These are phyloP conservation scores for Anneissia japonica DNA, from an alignment of 35 echinoderm and acorn worm species.

Conservation along the genomic window DNA sequence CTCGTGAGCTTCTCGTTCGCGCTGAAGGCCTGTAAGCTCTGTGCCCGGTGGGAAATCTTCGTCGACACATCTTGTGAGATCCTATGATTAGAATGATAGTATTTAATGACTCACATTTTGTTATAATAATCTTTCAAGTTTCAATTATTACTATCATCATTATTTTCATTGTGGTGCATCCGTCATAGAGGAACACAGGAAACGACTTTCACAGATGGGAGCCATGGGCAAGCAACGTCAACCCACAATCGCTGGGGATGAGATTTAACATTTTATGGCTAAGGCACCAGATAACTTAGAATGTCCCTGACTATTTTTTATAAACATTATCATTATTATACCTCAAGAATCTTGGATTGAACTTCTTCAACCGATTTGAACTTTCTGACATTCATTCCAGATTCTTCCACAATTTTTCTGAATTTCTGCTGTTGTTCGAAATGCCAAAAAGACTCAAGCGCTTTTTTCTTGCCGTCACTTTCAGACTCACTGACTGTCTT, in stretches of 20 bases:
- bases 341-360: slow-evolving; percentile 56
- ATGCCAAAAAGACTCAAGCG: slow-evolving; percentile 37
- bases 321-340: slow-evolving; percentile 25
- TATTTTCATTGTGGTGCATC: too few relatives aligned
- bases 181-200: too few relatives aligned
- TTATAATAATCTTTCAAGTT: too few relatives aligned
- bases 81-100: slow-evolving; percentile 31
- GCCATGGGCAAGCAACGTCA: too few relatives aligned
- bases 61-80: slow-evolving; percentile 54
- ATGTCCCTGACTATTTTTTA: too few relatives aligned
- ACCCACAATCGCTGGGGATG: too few relatives aligned
- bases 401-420: slow-evolving; percentile 18
- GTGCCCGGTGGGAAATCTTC: slow-evolving; percentile 87
- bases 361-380: slow-evolving; percentile 52
- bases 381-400: slow-evolving; percentile 10
- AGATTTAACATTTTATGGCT: too few relatives aligned
- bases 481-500: neutral
- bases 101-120: neutral
- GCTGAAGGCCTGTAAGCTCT: slow-evolving; percentile 47
- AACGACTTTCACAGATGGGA: too few relatives aligned
- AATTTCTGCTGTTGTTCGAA: slow-evolving; percentile 54
- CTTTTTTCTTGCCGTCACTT: slow-evolving; percentile 34
- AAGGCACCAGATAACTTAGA: too few relatives aligned
- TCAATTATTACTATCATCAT: too few relatives aligned
- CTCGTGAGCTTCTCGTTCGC: slow-evolving; percentile 66